Conservation (phyloP, 2,797 vertebrate genomes). For the Geotrypetes seraphini region DNA sequence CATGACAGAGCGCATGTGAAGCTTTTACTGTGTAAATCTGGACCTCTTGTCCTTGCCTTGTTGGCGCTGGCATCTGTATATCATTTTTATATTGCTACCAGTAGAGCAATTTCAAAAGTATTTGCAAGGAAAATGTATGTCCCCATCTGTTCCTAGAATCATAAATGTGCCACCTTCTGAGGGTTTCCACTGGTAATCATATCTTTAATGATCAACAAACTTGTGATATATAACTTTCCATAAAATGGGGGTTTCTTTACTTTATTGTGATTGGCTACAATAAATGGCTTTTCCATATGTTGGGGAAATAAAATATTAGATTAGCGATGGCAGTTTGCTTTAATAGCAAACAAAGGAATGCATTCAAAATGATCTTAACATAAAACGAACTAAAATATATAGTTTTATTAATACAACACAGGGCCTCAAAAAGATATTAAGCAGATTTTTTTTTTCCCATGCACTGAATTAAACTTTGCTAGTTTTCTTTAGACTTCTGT, state of each 20-base stretch:
- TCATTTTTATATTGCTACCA: constrained; percentile 98
- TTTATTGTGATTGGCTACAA: constrained; percentile 72
- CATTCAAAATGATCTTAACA: constrained; percentile 55
- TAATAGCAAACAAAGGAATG: constrained; percentile 68
- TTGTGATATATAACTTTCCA: constrained; percentile 90
- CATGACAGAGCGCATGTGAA: constrained; percentile 70
- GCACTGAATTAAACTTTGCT: no score
- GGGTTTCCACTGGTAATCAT: constrained; percentile 90
- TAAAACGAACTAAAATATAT: constrained; percentile 55
- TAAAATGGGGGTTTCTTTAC: constrained; percentile 77
- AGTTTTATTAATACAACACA: constrained; percentile 50
- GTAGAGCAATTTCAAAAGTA: constrained; percentile 93
- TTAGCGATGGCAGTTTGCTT: constrained; percentile 64
- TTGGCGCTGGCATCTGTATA: constrained; percentile 76
- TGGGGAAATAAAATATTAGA: constrained; percentile 68
- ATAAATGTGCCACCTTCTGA: constrained; percentile 96
- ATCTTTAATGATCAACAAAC: constrained; percentile 96
- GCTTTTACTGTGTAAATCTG: constrained; percentile 84
- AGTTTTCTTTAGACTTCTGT: neutral
- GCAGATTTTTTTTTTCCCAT: no score
- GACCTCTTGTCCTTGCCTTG: constrained; percentile 74
- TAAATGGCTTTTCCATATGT: constrained; percentile 77
- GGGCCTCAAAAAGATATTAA: no score
- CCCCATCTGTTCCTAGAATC: constrained; percentile 94
- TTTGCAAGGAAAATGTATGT: constrained; percentile 87